Evolutionary conservation across 2,797 vertebrate genomes (phyloP), one percentile per base, ranked within the genome.

Genomic region (Artibeus jamaicensis): DNA sequence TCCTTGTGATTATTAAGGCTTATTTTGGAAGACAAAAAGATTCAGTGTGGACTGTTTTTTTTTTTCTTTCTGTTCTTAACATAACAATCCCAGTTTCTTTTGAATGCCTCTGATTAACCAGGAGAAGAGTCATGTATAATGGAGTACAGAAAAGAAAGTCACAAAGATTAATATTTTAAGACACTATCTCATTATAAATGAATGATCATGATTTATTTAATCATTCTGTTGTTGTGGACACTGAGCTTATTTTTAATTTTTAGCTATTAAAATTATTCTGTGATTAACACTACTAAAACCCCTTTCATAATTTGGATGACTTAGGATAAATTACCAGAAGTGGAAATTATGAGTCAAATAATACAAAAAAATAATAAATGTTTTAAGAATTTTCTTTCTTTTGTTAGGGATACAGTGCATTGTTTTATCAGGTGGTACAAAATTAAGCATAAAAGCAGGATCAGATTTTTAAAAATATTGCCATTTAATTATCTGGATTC

Each of bases 51-150:
- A 79, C 44, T 79, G 7, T 82, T 95, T 62, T 32, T 62, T 29
- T 95, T 22, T 89, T 91, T 86, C 62, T 93, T 92, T 86, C 77
- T 55, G 83, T 92, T 97, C 82, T 92, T 88, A 81, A n/a, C 32
- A 74, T 39, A 94, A 97, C 59, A 96, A 97, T 96, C 71, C 59
- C 91, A 92, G 39, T 95, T 93, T 94, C 65, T 44, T 95, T 87
- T 96, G 70, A 97, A 97, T 97, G 97, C 57, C 79, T 95, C 74
- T 97, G 96, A 97, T 97, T 97, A 96, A 95, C 82, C 94, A 89
- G 87, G 16, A 88, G 86, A 96, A 86, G 77, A 92, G 82, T 94
- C 94, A 87, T 95, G 39, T 50, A 95, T 94, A 96, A 97, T 93
- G 68, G 74, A 97, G 73, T 48, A 84, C 26, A 82, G 78, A 88